Evolutionary conservation across 2,797 vertebrate species (phyloP), one percentile per base, ranked within the genome.

Genomic region (Nyctibius grandis): DNA sequence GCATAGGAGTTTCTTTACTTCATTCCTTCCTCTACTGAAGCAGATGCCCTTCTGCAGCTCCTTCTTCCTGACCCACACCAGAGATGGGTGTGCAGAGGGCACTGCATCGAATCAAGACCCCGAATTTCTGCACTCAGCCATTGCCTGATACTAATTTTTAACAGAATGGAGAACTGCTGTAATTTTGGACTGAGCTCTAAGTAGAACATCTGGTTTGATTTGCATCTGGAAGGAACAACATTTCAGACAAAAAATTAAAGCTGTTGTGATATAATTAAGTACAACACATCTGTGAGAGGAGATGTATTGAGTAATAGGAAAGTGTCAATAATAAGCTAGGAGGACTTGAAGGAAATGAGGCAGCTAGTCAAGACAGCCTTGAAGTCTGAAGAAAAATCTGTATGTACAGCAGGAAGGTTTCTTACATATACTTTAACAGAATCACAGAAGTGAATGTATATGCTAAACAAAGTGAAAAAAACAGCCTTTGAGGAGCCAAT

Each of bases 181-280:
- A 48, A 79, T 67, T 84, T 88, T 44, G n/a, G 64, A 40, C n/a
- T 22, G n/a, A 15, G 4, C 9, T 92, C 25, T 60, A 48, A 90
- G 51, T 53, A 76, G 31, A 51, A 90, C 73, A 91, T 93, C 54
- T 94, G 83, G 74, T 78, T 91, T 61, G 17, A 81, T 76, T 89
- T 93, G 75, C 45, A 86, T 83, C 69, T 91, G 38, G 34, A 91
- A 90, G 38, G 31, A 90, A 29, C 60, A 83, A 53, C 26, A 72
- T 9, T 64, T 86, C 40, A 78, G 65, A 34, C 68, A 88, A 78
- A 70, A 90, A 53, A 33, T 13, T 92, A 75, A 87, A 76, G 21
- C 38, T 57, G 25, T 78, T 84, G 18, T 44, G 34, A 54, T 88
- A 78, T 72, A 91, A 94, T 93, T 95, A 90, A 93, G 80, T 72